phyloP scores from a whole-genome alignment of 2,113 vertebrate species.

The Lates calcarifer region DNA sequence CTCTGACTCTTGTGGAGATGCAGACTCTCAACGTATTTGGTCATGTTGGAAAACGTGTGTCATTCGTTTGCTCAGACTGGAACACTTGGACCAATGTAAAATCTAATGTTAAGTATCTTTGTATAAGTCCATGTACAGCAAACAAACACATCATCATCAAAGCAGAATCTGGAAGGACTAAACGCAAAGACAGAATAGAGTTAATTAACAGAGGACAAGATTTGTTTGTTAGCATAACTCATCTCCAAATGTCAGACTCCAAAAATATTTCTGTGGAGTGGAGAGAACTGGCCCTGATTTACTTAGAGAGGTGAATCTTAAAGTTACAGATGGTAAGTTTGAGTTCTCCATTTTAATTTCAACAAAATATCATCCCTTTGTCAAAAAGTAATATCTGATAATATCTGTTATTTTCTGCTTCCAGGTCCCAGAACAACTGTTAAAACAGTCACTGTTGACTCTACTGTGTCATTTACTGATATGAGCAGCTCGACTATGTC shows the following conservation, averaged over 20 bases:
- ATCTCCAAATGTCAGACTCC: slow-evolving; percentile 36
- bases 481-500: too few relatives aligned
- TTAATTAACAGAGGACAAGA: not conserved
- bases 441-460: too few relatives aligned
- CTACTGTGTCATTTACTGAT: too few relatives aligned
- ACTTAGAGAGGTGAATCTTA: slow-evolving; percentile 14
- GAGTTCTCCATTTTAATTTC: not conserved
- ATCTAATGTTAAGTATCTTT: slow-evolving; percentile 24
- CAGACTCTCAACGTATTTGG: not conserved
- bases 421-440: too few relatives aligned
- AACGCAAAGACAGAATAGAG: rapidly evolving
- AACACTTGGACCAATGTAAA: rapidly evolving
- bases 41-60: not conserved
- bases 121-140: not conserved
- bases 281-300: rapidly evolving
- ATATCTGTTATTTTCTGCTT: too few relatives aligned
- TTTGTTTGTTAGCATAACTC: slow-evolving; percentile 42
- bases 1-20: slow-evolving; percentile 19
- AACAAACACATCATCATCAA: slow-evolving; percentile 17
- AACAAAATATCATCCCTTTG: not conserved
- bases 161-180: not conserved
- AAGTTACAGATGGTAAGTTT: slow-evolving; percentile 38
- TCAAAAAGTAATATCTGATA: not conserved
- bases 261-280: slow-evolving; percentile 34
- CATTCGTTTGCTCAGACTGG: slow-evolving; percentile 29